Evolutionary conservation across 2,797 vertebrate species (phyloP).

Genomic region (Anabacerthia variegaticeps): DNA sequence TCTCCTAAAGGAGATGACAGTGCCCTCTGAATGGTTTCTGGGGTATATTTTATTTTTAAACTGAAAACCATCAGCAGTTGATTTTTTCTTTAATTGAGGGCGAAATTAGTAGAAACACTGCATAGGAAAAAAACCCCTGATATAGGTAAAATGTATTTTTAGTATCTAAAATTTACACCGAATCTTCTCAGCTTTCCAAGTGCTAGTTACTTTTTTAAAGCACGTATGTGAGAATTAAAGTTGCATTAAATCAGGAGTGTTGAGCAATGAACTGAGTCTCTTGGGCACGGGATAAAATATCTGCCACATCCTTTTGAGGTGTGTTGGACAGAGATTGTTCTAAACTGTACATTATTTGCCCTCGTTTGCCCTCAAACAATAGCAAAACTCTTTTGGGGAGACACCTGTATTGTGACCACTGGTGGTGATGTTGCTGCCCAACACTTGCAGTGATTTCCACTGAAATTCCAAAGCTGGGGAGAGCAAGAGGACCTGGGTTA

Average conservation of each 20-base stretch:
- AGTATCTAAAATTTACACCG: background rate
- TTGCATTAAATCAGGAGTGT: background rate
- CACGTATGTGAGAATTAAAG: background rate
- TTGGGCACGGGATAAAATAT: background rate
- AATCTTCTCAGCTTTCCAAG: background rate
- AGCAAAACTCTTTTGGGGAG: background rate
- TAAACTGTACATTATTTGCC: background rate
- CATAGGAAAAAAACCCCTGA: fast-evolving
- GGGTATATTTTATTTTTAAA: background rate
- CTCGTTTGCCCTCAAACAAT: background rate
- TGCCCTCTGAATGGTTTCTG: background rate
- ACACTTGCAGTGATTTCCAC: background rate
- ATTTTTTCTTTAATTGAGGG: background rate
- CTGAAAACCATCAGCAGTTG: background rate
- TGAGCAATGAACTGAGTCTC: background rate
- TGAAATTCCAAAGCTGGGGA: background rate
- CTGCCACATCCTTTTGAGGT: background rate
- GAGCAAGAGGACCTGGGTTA: background rate
- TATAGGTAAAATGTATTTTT: background rate
- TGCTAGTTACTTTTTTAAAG: background rate
- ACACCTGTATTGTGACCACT: background rate
- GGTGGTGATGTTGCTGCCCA: background rate
- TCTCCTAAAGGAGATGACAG: background rate
- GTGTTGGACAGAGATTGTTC: background rate
- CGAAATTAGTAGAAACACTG: background rate